Evolutionary conservation across 2,113 vertebrate genomes (phyloP), one percentile per base, ranked within the genome.

Genomic region (Pao palembangensis): DNA sequence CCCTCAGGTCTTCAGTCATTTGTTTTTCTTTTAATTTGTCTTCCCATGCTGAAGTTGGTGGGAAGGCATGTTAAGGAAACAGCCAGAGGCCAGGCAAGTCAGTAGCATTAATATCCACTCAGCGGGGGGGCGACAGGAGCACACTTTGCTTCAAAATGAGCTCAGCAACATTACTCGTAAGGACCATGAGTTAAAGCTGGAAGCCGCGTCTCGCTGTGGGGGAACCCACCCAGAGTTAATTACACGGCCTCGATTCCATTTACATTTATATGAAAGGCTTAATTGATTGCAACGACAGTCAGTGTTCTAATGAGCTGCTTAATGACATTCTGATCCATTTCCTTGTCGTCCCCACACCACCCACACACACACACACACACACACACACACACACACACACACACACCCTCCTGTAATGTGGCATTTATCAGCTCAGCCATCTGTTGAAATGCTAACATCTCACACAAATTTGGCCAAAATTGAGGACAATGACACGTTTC

Each of bases 261-360:
- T 85, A 83, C 84, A 85, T 87, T 86, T 78, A 82, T 85, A 87
- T 87, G 79, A 83, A 81, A 74, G 61, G 73, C 69, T 60, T 81
- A 85, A 88, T 78, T 82, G 73, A 81, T 77, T 69, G 83, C 82
- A 87, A 84, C 71, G 23, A 58, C 69, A 58, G 38, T 59, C 63
- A 1, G 42, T 51, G 60, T 80, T 52, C 58, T 79, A 83, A 85
- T 71, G 75, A 88, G 72, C 64, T 42, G 64, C 54, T 20, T 80
- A 82, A 85, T 86, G 81, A 83, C 41, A 28, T 69, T 64, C 43
- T 16, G 19, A 69, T 81, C 59, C 10, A 34, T 72, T 83, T 84
- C 77, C 75, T 74, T 20, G 50, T 78, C 50, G 42, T 23, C 21
- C 21, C 21, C 25, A 28, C 25, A 28, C 25, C 13, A 61, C 8